phyloP scores from a whole-genome alignment of 2,888 invertebrate genomes.

The Eustalomyia histrio region DNA sequence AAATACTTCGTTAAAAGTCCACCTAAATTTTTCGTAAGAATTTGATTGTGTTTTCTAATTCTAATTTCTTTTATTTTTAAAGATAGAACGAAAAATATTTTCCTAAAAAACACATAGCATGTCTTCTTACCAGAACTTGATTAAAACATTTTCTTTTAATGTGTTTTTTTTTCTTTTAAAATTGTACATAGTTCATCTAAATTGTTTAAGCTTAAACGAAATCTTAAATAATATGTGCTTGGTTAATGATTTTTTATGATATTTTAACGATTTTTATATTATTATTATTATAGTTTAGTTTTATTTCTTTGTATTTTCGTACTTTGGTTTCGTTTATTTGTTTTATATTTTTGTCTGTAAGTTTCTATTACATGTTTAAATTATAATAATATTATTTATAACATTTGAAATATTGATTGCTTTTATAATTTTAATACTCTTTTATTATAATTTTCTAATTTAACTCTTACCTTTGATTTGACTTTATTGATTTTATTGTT shows the following conservation, averaged over 20 bases:
- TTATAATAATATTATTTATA: slow-evolving; percentile 6
- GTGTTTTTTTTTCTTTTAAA: neutral
- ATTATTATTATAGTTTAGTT: slow-evolving; percentile 53
- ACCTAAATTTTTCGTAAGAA: too few species aligned
- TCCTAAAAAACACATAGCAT: too few species aligned
- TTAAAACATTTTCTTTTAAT: neutral
- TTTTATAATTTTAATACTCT: slow-evolving; percentile 2
- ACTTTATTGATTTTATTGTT: slow-evolving; percentile 48
- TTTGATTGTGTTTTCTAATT: too few species aligned
- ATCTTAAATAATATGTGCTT: slow-evolving; percentile 31
- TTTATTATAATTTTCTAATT: neutral
- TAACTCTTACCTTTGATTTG: slow-evolving; percentile 15
- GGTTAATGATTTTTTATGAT: slow-evolving; percentile 31
- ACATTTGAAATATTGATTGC: slow-evolving; percentile 43
- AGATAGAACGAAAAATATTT: too few species aligned
- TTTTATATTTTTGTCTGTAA: slow-evolving; percentile 21
- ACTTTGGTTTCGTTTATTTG: slow-evolving; percentile 60
- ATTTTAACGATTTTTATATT: slow-evolving; percentile 51
- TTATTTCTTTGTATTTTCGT: slow-evolving; percentile 42
- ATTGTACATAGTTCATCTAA: neutral
- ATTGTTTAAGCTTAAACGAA: slow-evolving; percentile 20
- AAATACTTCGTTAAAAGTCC: too few species aligned
- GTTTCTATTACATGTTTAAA: neutral
- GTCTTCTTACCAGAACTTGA: too few species aligned
- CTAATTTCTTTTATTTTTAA: too few species aligned